Evolutionary conservation across 1,140 invertebrate species (phyloP), one percentile per base, ranked within the genome.

Genomic region (Drosophila pectinifera): DNA sequence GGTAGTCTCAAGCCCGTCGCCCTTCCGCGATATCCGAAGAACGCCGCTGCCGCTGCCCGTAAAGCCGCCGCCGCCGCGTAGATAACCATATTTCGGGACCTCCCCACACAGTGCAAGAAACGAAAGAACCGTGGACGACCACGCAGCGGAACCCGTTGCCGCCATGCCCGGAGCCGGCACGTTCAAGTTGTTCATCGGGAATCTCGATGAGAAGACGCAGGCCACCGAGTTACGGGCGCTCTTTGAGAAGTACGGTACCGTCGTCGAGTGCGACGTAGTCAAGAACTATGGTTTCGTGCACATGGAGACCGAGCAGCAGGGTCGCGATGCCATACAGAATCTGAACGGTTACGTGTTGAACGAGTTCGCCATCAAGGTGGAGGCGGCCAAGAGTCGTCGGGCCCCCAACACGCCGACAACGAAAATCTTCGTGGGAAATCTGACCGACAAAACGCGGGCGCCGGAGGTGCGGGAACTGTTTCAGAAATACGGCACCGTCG

Each of bases 221-320:
- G 95, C 96, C 91, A 95, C 95, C 64, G 97, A 98, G 92, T 95
- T 99, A 62, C 95, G 96, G 92, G 96, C 96, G 77, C 93, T 98
- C 73, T 98, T 99, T 94, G 97, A 98, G 93, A 97, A 98, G 92
- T 98, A 96, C 96, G 98, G 98, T 91, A 97, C 96, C 93, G 97
- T 99, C 84, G 96, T 98, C 72, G 98, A 99, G 94, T 98, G 98
- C 93, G 98, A 98, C 94, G 97, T 98, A 90, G 96, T 98, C 68
- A 97, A 97, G 94, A 98, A 98, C 94, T 99, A 98, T 95, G 98
- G 97, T 84, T 99, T 99, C 95, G 97, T 98, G 92, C 98, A 99
- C 93, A 98, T 98, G 97, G 96, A 97, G 93, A 96, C 96, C 93
- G 97, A 97, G 92, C 95, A 97, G 89, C 95, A 96, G 91, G 97